Evolutionary conservation across 2,888 invertebrate genomes (phyloP), one percentile per base, ranked within the genome.

Genomic region (Perithous albicinctus): DNA sequence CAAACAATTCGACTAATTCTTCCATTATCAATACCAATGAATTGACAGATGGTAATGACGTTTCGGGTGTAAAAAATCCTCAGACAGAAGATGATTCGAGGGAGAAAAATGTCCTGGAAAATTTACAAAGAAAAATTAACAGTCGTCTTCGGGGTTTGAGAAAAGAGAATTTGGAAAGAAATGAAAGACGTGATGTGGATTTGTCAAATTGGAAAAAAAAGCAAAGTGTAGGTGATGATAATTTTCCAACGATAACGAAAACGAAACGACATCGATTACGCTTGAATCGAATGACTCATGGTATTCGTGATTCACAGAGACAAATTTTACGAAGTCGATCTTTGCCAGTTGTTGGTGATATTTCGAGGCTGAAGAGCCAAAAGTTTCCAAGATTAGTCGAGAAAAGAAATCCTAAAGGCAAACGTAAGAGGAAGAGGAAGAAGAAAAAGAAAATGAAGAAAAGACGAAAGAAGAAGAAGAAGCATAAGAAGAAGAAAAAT

Each of bases 371-470:
- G 8, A 8, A 18, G 4, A 54, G 35, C 15, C n/a, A 20, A 46
- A 67, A 61, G 61, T 63, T 73, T 8, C 23, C 46, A 20, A 54
- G 63, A 46, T 46, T 56, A 8, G 43, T 56, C 3, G 61, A 18
- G 10, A 56, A 46, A 2, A 56, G 29, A 12, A 74, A 61, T 73
- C 41, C 64, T n/a, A 48, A 72, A 20, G 75, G 51, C 46, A 82
- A 81, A 26, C 76, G 82, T 51, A 67, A 18, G 20, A 81, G 32
- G 54, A 78, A 59, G 46, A 79, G 46, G 32, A 82, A 72, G 70
- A 78, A 70, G 70, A 61, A 23, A 20, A 43, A 20, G n/a, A 74
- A 78, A 29, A 76, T n/a, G n/a, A n/a, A 41, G 61, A 75, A 59
- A 15, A 59, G 23, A 26, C 72, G 35, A 56, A 77, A 46, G 32